A percentile compares a stretch with the other conserved stretches of the same genome.
Conservation (phyloP, 2,797 vertebrate species). For the Parotocinclus haroldoi region DNA sequence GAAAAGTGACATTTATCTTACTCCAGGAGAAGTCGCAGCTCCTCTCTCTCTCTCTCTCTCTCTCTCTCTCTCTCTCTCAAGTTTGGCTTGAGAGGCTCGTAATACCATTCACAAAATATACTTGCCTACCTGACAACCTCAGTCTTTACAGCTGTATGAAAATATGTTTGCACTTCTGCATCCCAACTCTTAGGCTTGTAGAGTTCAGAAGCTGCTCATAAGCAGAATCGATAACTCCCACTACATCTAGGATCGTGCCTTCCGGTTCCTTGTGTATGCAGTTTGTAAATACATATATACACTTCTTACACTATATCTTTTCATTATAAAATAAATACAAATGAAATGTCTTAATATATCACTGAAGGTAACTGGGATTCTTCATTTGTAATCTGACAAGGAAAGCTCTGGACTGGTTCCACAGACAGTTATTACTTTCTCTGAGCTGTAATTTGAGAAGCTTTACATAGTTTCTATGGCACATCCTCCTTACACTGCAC, state of each 20-base stretch:
- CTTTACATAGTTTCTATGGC: conserved; percentile 28
- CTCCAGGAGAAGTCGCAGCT: conserved; percentile 18
- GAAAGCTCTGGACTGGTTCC: conserved; percentile 38
- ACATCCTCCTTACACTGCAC: conserved; percentile 17
- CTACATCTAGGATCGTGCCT: conserved; percentile 33
- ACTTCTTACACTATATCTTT: no score
- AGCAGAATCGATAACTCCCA: no score
- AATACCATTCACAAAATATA: conserved; percentile 20
- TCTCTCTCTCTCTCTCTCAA: not conserved
- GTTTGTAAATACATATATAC: conserved; percentile 67
- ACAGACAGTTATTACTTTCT: conserved; percentile 34
- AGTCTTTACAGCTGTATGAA: conserved; percentile 42
- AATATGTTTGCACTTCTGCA: conserved; percentile 40
- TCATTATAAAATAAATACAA: conserved; percentile 79
- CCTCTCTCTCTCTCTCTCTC: not conserved
- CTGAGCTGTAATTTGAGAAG: conserved; percentile 37
- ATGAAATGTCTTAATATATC: conserved; percentile 29
- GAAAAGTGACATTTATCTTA: conserved; percentile 30
- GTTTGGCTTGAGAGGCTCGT: not conserved
- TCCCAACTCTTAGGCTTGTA: conserved; percentile 5
- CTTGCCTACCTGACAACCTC: conserved; percentile 18
- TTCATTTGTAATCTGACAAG: conserved; percentile 45
- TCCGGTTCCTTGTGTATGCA: conserved; percentile 42
- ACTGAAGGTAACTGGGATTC: conserved; percentile 47
- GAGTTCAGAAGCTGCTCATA: conserved; percentile 32